These are phyloP conservation scores for Eupithecia abbreviata DNA, from an alignment of 2,888 invertebrate species.

Conservation along the genomic window DNA sequence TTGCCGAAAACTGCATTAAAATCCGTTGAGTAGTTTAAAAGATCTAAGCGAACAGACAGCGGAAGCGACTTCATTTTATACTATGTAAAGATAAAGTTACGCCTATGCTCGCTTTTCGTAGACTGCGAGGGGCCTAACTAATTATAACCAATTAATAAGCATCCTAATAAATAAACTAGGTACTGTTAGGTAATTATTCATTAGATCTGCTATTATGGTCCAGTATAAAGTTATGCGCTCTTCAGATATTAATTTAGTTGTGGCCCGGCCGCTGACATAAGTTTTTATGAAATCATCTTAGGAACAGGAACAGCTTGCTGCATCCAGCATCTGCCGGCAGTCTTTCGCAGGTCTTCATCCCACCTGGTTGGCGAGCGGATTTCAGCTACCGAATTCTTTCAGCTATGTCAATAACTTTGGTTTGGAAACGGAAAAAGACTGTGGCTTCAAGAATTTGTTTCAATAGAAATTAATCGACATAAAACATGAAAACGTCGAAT, in stretches of 20 bases:
- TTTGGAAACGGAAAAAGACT: no score
- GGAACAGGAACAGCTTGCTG: no score
- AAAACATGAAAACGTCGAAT: not conserved
- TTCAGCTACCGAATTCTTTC: no score
- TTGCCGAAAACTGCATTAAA: no score
- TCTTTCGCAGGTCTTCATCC: no score
- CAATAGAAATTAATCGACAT: not conserved
- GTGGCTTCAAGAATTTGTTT: no score
- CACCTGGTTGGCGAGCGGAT: no score
- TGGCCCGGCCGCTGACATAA: conserved; percentile 15
- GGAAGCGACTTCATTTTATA: no score
- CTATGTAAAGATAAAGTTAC: not conserved
- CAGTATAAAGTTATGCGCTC: conserved; percentile 50
- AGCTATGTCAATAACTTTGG: no score
- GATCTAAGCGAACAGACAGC: no score
- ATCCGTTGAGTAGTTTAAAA: no score
- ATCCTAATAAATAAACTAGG: conserved; percentile 46
- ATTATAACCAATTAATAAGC: conserved; percentile 4
- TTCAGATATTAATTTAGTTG: conserved; percentile 39
- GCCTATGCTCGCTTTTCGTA: not conserved
- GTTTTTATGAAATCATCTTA: not conserved
- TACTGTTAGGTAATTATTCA: conserved; percentile 49
- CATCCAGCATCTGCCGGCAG: no score
- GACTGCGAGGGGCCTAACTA: not conserved
- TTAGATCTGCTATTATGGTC: conserved; percentile 50